Base-by-base conservation (phyloP, 2,113 vertebrate genomes). In the Salminus brasiliensis region DNA sequence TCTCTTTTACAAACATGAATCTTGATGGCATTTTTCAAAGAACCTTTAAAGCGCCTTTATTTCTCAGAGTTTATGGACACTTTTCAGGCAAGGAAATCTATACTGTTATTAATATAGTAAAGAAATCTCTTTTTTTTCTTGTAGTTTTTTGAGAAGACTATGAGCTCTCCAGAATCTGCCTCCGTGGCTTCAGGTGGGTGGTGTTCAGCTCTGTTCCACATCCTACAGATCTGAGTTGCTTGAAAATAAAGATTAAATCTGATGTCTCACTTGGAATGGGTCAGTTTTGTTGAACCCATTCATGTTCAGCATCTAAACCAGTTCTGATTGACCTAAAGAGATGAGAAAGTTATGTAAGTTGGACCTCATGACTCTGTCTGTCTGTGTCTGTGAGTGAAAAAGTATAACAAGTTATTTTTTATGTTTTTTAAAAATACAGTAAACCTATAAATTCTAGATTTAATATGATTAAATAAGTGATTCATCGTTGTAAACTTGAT, bases 111-210 rank as follows among this genome's bases (percentile, higher is more conserved):
- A 63, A 63, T 21, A 21, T 34, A 1, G 29, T 16, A 36, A 21
- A 34, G 34, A 1, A 10, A 62, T 39, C 29, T 29, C 23, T 10
- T 47, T 18, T 11, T 11, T 29, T 60, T 29, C 11, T 10, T 8
- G 29, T 32, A 63, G 39, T 39, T 74, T 21, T 47, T 62, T 47
- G 39, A 74, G 55, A 62, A 62, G 41, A 60, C 53, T 25, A 74
- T 74, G 72, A 74, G n/a, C 57, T 62, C 57, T 30, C 72, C 39
- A 30, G 36, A 27, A 18, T 29, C 27, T 30, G 25, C 72, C 57
- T 74, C 72, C 9, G 41, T 41, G 18, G 16, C 29, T 45, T 43
- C 57, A 74, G 72, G 72, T 74, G 32, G 59, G 72, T 43, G 52
- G 47, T 52, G 47, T 52, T 52, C 47, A 52, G 47, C 47, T 13